phyloP scores from a whole-genome alignment of 2,888 invertebrate genomes.

The Andrena bicolor region DNA sequence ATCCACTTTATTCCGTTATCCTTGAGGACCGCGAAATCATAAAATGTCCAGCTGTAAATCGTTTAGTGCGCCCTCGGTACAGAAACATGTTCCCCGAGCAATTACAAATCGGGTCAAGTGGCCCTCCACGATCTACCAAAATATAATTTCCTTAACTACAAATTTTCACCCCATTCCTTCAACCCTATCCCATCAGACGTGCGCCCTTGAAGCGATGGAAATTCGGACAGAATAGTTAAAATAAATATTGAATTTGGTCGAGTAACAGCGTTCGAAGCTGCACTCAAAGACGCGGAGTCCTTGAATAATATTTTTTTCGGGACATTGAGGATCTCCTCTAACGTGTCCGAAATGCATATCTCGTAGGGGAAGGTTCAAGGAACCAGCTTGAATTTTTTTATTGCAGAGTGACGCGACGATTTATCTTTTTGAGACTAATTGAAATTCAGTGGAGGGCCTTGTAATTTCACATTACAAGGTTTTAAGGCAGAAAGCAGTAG shows the following conservation, averaged over 20 bases:
- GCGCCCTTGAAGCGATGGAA: no score
- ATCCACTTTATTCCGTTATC: conserved; percentile 27
- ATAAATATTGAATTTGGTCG: neutral
- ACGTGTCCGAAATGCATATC: neutral
- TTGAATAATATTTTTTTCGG: neutral
- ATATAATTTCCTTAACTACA: neutral
- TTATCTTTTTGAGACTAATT: no score
- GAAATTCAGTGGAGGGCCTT: no score
- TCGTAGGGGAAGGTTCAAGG: neutral
- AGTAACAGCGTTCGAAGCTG: neutral
- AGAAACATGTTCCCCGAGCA: neutral
- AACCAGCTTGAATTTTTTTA: neutral
- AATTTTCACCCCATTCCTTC: neutral
- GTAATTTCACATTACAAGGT: no score
- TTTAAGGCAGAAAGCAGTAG: no score
- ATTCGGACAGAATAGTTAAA: no score
- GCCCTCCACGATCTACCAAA: neutral
- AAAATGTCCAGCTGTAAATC: neutral
- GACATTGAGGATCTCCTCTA: neutral
- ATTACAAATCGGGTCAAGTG: neutral
- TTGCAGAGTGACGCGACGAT: neutral
- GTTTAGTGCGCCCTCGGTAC: neutral
- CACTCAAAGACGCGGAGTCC: neutral
- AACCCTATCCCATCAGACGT: no score
- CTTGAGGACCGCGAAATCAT: neutral